Conservation (phyloP, 1,140 invertebrate species). For the Colletes latitarsis region DNA sequence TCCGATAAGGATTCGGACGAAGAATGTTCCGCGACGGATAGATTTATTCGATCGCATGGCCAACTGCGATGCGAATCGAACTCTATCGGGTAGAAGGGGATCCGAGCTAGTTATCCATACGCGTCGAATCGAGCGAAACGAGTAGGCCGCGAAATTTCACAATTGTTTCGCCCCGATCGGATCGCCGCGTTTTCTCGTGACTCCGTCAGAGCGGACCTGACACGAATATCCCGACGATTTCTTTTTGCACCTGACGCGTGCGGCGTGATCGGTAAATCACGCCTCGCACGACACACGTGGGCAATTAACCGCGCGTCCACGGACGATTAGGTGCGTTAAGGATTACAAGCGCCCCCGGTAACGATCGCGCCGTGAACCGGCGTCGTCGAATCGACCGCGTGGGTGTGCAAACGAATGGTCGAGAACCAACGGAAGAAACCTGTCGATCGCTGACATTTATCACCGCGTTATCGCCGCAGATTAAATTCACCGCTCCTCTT, state of each 20-base stretch:
- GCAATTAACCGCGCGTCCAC: slow-evolving; percentile 63
- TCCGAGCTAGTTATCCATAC: not conserved
- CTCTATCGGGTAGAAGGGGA: not conserved
- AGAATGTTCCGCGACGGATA: too few species aligned
- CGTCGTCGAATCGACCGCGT: slow-evolving; percentile 32
- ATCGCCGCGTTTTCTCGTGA: slow-evolving; percentile 28
- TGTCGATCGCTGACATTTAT: slow-evolving; percentile 41
- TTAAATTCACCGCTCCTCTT: slow-evolving; percentile 36
- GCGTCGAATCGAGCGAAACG: slow-evolving; percentile 11
- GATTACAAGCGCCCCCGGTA: slow-evolving; percentile 49
- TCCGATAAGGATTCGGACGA: too few species aligned
- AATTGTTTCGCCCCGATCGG: slow-evolving; percentile 51
- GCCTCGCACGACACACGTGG: slow-evolving; percentile 53
- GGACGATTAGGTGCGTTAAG: slow-evolving; percentile 61
- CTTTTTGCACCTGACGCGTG: slow-evolving; percentile 52
- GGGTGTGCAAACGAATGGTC: slow-evolving; percentile 43
- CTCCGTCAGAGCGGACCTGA: slow-evolving; percentile 9
- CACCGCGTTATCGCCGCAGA: slow-evolving; percentile 32
- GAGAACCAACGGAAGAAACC: slow-evolving; percentile 31
- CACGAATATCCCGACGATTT: slow-evolving; percentile 34
- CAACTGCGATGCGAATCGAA: too few species aligned
- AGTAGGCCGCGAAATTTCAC: slow-evolving; percentile 58
- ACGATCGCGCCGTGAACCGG: slow-evolving; percentile 22
- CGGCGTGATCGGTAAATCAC: slow-evolving; percentile 63
- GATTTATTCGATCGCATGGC: too few species aligned